These are phyloP conservation scores for Girardinus metallicus DNA, from an alignment of 2,797 vertebrate genomes.

Conservation along the genomic window DNA sequence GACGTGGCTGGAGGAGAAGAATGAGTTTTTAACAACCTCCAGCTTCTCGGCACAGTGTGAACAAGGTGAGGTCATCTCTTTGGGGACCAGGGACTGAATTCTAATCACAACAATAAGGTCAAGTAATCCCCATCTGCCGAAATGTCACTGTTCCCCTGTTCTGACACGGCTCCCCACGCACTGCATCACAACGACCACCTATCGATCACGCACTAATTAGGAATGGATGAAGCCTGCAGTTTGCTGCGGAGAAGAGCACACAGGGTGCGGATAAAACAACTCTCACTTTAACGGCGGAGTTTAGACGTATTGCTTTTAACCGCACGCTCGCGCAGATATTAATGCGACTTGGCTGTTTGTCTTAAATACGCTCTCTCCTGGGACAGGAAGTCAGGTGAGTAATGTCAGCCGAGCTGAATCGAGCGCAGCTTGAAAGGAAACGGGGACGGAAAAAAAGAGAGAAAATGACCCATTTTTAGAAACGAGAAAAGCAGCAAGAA, in stretches of 20 bases:
- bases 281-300: constrained; percentile 5
- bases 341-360: constrained; percentile 31
- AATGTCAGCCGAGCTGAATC: constrained; percentile 35
- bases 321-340: constrained; percentile 24
- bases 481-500: constrained; percentile 9
- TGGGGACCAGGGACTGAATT: constrained; percentile 66
- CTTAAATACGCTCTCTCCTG: constrained; percentile 16
- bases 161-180: constrained; percentile 56
- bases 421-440: constrained; percentile 45
- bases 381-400: constrained; percentile 36
- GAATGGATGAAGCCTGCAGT: constrained; percentile 60
- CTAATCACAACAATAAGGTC: constrained; percentile 81
- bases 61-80: constrained; percentile 68
- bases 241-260: constrained; percentile 28
- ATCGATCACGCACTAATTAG: constrained; percentile 78
- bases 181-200: constrained; percentile 66
- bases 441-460: constrained; percentile 5
- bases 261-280: constrained; percentile 23
- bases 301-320: constrained; percentile 25
- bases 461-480: constrained; percentile 25
- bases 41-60: constrained; percentile 44
- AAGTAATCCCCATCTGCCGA: constrained; percentile 74
- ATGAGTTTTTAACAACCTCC: constrained; percentile 48
- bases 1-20: constrained; percentile 10
- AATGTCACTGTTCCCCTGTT: constrained; percentile 70